Percentiles rank a stretch among this genome's conserved stretches.
Evolutionary conservation across 2,888 invertebrate genomes (phyloP).

Genomic region (Leptinotarsa haldemani): DNA sequence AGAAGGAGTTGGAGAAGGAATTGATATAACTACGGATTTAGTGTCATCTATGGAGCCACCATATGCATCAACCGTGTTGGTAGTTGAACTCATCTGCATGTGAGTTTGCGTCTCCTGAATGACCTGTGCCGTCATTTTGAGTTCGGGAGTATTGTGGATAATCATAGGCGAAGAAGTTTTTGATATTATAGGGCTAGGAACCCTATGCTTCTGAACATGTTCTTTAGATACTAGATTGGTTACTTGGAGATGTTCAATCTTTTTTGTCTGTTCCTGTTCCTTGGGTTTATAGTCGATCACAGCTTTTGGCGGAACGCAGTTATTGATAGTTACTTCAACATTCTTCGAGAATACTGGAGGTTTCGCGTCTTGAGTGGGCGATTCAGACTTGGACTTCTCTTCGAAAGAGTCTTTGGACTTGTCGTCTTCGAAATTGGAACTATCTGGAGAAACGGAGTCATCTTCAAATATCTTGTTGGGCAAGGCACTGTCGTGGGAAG

Average conservation of each 20-base stretch:
- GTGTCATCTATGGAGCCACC: constrained; percentile 72
- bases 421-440: constrained; percentile 65
- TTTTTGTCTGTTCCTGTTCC: constrained; percentile 34
- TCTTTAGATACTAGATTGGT: constrained; percentile 64
- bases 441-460: constrained; percentile 74
- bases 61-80: constrained; percentile 70
- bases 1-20: constrained; percentile 75
- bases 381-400: constrained; percentile 56
- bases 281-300: constrained; percentile 33
- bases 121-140: constrained; percentile 65
- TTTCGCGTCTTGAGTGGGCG: constrained; percentile 48
- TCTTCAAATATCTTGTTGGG: constrained; percentile 78
- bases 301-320: constrained; percentile 22
- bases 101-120: constrained; percentile 61
- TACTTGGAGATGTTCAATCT: constrained; percentile 55
- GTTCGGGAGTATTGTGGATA: constrained; percentile 61
- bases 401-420: constrained; percentile 59
- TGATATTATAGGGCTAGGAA: constrained; percentile 54
- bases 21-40: constrained; percentile 75
- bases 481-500: constrained; percentile 71
- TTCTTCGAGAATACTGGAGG: constrained; percentile 45
- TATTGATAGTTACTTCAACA: constrained; percentile 27
- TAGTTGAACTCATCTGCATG: constrained; percentile 60
- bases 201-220: constrained; percentile 60
- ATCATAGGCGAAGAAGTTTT: constrained; percentile 58